Evolutionary conservation across 1,140 invertebrate genomes (phyloP).

Genomic region (Micrasema longulum): DNA sequence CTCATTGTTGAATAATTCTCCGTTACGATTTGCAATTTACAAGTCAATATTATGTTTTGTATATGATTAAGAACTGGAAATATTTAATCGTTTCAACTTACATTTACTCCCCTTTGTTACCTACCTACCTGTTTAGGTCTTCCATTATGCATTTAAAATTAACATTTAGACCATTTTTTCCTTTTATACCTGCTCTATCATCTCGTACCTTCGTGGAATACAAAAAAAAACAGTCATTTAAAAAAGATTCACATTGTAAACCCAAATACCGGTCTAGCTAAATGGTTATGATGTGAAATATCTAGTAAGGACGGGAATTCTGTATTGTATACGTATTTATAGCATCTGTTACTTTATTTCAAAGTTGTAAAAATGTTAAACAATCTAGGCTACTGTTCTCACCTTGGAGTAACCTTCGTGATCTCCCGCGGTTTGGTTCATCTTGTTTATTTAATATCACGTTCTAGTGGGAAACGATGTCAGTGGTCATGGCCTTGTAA

Average conservation of each 20-base stretch:
- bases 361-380: background rate
- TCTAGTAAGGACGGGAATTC: conserved; percentile 15
- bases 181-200: conserved; percentile 27
- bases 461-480: too few relatives aligned
- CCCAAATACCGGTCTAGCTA: background rate
- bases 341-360: background rate
- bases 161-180: conserved; percentile 6
- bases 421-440: too few relatives aligned
- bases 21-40: too few relatives aligned
- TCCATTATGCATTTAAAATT: background rate
- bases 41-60: too few relatives aligned
- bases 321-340: too few relatives aligned
- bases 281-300: conserved; percentile 27
- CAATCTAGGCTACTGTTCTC: background rate
- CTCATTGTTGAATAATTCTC: too few relatives aligned
- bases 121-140: background rate
- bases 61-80: too few relatives aligned
- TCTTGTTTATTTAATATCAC: too few relatives aligned
- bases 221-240: background rate
- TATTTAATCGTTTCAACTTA: background rate
- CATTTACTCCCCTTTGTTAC: conserved; percentile 5
- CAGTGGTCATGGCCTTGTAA: too few relatives aligned
- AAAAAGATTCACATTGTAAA: conserved; percentile 3
- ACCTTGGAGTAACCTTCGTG: conserved; percentile 17
- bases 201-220: conserved; percentile 3